A percentile compares a stretch with the other conserved stretches of the same genome.
Evolutionary conservation across 2,797 vertebrate species (phyloP).

Genomic region (Takifugu rubripes): DNA sequence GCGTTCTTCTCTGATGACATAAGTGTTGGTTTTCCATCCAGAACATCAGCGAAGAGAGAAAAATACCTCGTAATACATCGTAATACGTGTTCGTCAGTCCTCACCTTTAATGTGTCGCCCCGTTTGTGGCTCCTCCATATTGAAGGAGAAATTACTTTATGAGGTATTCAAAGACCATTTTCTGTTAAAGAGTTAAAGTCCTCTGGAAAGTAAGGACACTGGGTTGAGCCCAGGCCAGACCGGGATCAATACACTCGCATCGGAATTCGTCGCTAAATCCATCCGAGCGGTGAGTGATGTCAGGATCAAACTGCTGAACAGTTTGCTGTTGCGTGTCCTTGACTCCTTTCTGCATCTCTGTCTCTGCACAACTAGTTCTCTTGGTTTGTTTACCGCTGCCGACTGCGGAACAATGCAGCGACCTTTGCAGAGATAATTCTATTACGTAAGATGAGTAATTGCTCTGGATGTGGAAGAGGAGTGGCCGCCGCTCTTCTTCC

Average conservation of each 20-base stretch:
- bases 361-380: background rate
- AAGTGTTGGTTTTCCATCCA: slow-evolving; percentile 13
- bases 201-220: slow-evolving; percentile 35
- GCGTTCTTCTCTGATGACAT: background rate
- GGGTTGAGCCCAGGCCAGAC: slow-evolving; percentile 30
- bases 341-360: slow-evolving; percentile 2
- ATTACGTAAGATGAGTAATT: slow-evolving; percentile 73
- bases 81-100: slow-evolving; percentile 8
- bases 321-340: slow-evolving; percentile 14
- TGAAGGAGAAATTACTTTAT: background rate
- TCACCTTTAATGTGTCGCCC: background rate
- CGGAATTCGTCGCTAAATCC: slow-evolving; percentile 45
- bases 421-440: slow-evolving; percentile 70
- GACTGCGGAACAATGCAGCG: slow-evolving; percentile 57
- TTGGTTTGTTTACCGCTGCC: slow-evolving; percentile 52
- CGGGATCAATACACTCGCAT: slow-evolving; percentile 31
- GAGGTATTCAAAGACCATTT: slow-evolving; percentile 33
- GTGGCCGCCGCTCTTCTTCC: slow-evolving; percentile 38
- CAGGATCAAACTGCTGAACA: slow-evolving; percentile 35
- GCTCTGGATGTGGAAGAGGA: slow-evolving; percentile 65
- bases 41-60: slow-evolving; percentile 26
- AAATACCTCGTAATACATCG: slow-evolving; percentile 11
- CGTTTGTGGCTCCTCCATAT: background rate
- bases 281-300: slow-evolving; percentile 45
- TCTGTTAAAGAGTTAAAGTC: slow-evolving; percentile 33